A percentile compares a stretch with the other conserved stretches of the same genome.
phyloP scores from a whole-genome alignment of 92 coral and sea anemone genomes.

The Heteractis magnifica region DNA sequence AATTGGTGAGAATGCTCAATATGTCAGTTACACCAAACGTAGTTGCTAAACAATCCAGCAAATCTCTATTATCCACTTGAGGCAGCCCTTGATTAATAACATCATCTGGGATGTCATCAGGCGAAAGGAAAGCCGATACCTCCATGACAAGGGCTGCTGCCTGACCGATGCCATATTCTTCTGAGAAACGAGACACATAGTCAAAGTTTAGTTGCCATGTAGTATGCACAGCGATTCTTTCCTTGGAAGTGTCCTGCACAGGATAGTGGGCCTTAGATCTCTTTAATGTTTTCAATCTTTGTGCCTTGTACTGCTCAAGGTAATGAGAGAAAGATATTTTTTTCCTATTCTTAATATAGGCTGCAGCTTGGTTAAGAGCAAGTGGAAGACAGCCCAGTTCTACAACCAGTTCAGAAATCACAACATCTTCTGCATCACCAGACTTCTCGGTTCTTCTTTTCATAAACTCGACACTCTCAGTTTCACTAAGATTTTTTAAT shows the following conservation, averaged over 20 bases:
- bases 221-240: slow-evolving; percentile 44
- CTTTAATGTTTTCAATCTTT: slow-evolving; percentile 49
- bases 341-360: slow-evolving; percentile 45
- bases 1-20: slow-evolving; percentile 65
- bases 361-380: slow-evolving; percentile 43
- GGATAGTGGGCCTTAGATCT: slow-evolving; percentile 46
- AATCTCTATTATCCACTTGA: slow-evolving; percentile 27
- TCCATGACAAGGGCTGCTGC: slow-evolving; percentile 51
- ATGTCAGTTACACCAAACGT: slow-evolving; percentile 47
- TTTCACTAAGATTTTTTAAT: slow-evolving; percentile 37
- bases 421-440: slow-evolving; percentile 21
- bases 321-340: slow-evolving; percentile 45
- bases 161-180: slow-evolving; percentile 18
- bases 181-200: slow-evolving; percentile 12
- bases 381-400: slow-evolving; percentile 82
- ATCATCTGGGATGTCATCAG: slow-evolving; percentile 31
- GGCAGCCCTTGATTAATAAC: slow-evolving; percentile 75
- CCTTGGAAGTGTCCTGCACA: slow-evolving; percentile 54
- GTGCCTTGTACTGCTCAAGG: slow-evolving; percentile 46
- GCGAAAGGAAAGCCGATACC: slow-evolving; percentile 61
- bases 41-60: slow-evolving; percentile 25
- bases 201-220: slow-evolving; percentile 75
- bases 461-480: slow-evolving; percentile 53
- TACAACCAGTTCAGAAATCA: slow-evolving; percentile 31
- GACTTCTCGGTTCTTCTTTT: slow-evolving; percentile 29